Conservation (phyloP, 92 coral and sea anemone species). For the Isaurus tuberculatus region DNA sequence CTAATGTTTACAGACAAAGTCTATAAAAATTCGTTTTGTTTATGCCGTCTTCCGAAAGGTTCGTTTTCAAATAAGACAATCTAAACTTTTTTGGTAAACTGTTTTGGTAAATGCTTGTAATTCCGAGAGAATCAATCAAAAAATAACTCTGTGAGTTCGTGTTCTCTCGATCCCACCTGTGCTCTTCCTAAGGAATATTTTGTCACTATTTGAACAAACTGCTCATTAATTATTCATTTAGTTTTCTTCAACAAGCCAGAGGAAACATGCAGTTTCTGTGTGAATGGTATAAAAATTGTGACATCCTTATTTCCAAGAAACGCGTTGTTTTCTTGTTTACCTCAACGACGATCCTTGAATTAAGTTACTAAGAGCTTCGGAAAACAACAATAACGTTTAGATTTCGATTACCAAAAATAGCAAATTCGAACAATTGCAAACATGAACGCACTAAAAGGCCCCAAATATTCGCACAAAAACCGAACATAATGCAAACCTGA, state of each 20-base stretch:
- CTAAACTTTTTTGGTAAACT: not conserved
- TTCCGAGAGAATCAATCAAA: not conserved
- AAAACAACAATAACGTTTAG: constrained; percentile 29
- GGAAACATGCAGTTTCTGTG: constrained; percentile 51
- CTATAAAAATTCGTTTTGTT: not conserved
- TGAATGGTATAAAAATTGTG: constrained; percentile 25
- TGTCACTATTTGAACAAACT: constrained; percentile 38
- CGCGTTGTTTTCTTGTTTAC: not conserved
- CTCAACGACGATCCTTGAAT: not conserved
- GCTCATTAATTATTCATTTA: constrained; percentile 49
- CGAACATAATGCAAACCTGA: constrained; percentile 25
- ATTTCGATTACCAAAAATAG: constrained; percentile 46
- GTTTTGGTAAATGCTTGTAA: not conserved
- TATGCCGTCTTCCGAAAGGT: constrained; percentile 29
- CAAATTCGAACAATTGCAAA: constrained; percentile 49
- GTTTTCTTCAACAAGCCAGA: constrained; percentile 38
- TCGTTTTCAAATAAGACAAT: not conserved
- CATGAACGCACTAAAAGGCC: constrained; percentile 38
- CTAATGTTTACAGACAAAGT: constrained; percentile 32
- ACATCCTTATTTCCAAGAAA: constrained; percentile 16
- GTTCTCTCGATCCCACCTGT: not conserved
- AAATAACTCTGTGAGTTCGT: not conserved
- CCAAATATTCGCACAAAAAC: constrained; percentile 9
- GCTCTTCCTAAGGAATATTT: constrained; percentile 36
- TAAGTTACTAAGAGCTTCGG: constrained; percentile 4